Evolutionary conservation across 2,113 vertebrate species (phyloP).

Genomic region (Otus sunia): DNA sequence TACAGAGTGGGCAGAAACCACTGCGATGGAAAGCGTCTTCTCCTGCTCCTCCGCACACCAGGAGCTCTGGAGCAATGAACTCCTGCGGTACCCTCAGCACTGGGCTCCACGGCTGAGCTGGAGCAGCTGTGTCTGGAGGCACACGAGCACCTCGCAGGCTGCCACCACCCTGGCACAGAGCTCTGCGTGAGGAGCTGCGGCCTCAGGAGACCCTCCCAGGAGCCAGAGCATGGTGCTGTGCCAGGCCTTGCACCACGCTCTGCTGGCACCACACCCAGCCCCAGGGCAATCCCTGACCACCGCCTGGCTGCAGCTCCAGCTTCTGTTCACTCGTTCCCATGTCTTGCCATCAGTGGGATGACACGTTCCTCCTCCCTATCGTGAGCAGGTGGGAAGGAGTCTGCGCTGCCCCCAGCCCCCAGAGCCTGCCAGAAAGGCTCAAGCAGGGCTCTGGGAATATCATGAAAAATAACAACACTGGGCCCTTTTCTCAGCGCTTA

Average conservation of each 20-base stretch:
- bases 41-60: neutral
- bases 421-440: neutral
- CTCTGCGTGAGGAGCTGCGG: neutral
- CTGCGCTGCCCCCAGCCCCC: neutral
- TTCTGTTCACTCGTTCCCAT: neutral
- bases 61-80: neutral
- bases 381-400: neutral
- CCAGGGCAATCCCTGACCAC: neutral
- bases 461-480: neutral
- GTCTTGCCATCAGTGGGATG: neutral
- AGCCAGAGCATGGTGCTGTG: neutral
- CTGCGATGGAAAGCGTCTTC: neutral
- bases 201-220: neutral
- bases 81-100: neutral
- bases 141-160: accelerated
- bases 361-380: accelerated
- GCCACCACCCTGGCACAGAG: neutral
- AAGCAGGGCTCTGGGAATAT: neutral
- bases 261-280: neutral
- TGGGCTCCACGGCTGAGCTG: neutral
- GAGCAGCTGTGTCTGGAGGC: neutral
- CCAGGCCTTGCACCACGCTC: neutral
- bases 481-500: neutral
- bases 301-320: neutral
- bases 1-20: neutral